Evolutionary conservation across 2,888 invertebrate genomes (phyloP), one percentile per base, ranked within the genome.

Genomic region (Automeris io): DNA sequence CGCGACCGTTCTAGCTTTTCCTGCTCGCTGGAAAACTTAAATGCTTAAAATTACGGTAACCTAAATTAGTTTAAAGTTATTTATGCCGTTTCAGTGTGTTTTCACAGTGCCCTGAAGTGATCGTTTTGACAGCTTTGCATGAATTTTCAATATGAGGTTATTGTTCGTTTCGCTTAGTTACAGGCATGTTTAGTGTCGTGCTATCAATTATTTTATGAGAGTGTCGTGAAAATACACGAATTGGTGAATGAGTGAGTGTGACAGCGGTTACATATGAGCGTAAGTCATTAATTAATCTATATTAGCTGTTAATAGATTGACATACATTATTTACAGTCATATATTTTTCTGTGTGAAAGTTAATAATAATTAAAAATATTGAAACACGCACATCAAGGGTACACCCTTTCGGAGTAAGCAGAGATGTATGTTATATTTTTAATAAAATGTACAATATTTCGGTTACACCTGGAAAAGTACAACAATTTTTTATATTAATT

Each of bases 231-330:
- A 53, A 53, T 49, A 47, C 46, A 42, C 35, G 39, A 25, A 38
- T 46, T 40, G 37, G 40, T 58, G 53, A 55, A 67, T 71, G 66
- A 54, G 47, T 55, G 46, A 34, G 46, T 32, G 13, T 40, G 36
- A 31, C 33, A 37, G 16, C 33, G 41, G 48, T 46, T 49, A 52
- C 72, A 66, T 59, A 82, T 82, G 81, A 81, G 71, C 63, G 81
- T 81, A 60, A 80, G 80, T 81, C 50, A 39, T 41, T 35, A 45
- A 8, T 29, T 29, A 34, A 16, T 16, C n/a, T 16, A 16, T 4
- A n/a, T n/a, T n/a, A n/a, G n/a, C n/a, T n/a, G n/a, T n/a, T n/a
- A n/a, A n/a, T n/a, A n/a, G n/a, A n/a, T n/a, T n/a, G n/a, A n/a
- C n/a, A n/a, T n/a, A n/a, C n/a, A n/a, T n/a, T n/a, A n/a, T n/a